Percentiles rank a stretch among this genome's conserved stretches.
Conservation (phyloP, 1,140 invertebrate species). For the Tetramorium parvispinum region DNA sequence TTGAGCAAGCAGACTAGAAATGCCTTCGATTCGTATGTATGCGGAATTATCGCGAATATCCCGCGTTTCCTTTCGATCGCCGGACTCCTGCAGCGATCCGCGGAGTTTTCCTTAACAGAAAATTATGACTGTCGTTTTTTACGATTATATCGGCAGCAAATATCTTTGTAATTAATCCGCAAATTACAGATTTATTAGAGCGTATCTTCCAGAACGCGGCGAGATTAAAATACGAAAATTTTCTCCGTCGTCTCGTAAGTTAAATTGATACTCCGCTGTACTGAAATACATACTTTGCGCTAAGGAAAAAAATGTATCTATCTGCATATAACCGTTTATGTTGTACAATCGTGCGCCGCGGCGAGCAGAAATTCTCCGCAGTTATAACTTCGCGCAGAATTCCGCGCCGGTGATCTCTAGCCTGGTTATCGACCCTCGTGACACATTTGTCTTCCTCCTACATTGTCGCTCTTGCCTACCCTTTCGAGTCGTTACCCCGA, state of each 20-base stretch:
- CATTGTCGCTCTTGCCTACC: constrained; percentile 24
- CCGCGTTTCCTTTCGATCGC: neutral
- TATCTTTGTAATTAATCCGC: neutral
- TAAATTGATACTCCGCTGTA: neutral
- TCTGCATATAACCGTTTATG: neutral
- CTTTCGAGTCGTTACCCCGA: constrained; percentile 30
- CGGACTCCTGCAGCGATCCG: neutral
- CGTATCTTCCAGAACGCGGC: neutral
- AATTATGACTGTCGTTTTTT: neutral
- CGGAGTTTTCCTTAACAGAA: neutral
- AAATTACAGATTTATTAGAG: neutral
- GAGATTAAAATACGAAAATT: neutral
- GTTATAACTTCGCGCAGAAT: neutral
- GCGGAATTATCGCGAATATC: neutral
- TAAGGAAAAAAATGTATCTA: neutral
- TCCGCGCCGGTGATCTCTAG: constrained; percentile 1
- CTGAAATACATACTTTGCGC: neutral
- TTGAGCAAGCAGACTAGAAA: neutral
- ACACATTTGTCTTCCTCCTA: constrained; percentile 46
- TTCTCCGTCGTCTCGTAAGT: neutral
- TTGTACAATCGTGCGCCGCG: neutral
- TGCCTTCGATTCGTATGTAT: neutral
- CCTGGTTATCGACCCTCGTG: constrained; percentile 24
- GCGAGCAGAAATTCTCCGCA: neutral
- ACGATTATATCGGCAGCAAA: neutral